Conservation (phyloP, 1,140 invertebrate species). For the Leptopilina boulardi region DNA sequence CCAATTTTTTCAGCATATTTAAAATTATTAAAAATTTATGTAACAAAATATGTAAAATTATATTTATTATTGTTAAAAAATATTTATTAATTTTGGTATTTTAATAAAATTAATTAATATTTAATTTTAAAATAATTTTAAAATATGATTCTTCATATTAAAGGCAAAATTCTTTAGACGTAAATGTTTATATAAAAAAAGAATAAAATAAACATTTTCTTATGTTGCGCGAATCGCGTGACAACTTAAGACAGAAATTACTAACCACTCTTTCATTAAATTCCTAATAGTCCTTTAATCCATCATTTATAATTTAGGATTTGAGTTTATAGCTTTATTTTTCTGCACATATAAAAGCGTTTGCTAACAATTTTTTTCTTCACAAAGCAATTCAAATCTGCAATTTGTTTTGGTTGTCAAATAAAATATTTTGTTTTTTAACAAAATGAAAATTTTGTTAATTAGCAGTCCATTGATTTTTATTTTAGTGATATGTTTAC, state of each 20-base stretch:
- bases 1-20: too few species aligned
- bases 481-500: slow-evolving; percentile 31
- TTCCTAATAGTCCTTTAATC: slow-evolving; percentile 8
- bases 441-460: neutral
- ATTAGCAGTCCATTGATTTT: neutral
- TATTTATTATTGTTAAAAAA: too few species aligned
- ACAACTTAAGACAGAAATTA: neutral
- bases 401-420: neutral
- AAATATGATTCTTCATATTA: too few species aligned
- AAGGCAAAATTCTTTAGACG: neutral
- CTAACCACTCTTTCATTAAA: neutral
- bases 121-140: too few species aligned
- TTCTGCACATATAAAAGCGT: slow-evolving; percentile 1
- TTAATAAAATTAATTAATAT: too few species aligned
- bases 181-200: neutral
- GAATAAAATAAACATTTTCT: neutral
- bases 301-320: neutral
- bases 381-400: neutral
- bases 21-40: too few species aligned
- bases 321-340: neutral
- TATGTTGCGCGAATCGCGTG: neutral
- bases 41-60: too few species aligned
- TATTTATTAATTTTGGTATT: too few species aligned
- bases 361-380: neutral
- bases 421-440: neutral